phyloP scores from a whole-genome alignment of 2,113 vertebrate genomes.

The Nyctibius bracteatus region DNA sequence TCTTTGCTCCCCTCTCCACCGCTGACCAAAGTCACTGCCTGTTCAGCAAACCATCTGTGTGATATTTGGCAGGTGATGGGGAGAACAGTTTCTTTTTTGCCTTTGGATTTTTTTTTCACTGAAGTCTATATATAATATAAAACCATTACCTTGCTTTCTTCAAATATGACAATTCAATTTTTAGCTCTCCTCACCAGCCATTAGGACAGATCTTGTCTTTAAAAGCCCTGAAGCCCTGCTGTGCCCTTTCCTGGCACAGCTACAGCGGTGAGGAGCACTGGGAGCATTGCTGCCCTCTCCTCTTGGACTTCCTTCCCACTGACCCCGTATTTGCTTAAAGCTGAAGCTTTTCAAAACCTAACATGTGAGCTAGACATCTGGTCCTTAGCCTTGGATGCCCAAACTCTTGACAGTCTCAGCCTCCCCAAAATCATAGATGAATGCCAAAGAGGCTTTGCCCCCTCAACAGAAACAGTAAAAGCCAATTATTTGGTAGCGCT shows the following conservation, averaged over 20 bases:
- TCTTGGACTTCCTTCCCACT: neutral
- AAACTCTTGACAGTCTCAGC: neutral
- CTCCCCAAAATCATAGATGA: neutral
- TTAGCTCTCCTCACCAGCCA: neutral
- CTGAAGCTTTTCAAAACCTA: neutral
- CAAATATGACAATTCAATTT: neutral
- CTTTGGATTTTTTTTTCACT: neutral
- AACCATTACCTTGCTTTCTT: neutral
- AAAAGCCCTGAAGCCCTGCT: neutral
- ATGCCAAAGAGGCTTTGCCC: neutral
- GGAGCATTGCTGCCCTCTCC: neutral
- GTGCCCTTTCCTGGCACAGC: neutral
- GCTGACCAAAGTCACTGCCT: rapidly evolving
- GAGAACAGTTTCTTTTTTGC: neutral
- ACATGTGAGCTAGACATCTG: rapidly evolving
- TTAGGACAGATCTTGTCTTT: neutral
- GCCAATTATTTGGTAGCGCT: neutral
- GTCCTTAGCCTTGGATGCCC: neutral
- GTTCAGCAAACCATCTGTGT: neutral
- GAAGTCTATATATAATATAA: neutral
- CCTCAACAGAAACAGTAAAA: neutral
- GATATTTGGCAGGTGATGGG: neutral
- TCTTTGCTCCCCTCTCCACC: neutral
- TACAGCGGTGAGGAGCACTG: neutral
- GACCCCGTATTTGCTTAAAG: neutral